Conservation (phyloP, 2,797 vertebrate genomes). For the Phataginus tricuspis region DNA sequence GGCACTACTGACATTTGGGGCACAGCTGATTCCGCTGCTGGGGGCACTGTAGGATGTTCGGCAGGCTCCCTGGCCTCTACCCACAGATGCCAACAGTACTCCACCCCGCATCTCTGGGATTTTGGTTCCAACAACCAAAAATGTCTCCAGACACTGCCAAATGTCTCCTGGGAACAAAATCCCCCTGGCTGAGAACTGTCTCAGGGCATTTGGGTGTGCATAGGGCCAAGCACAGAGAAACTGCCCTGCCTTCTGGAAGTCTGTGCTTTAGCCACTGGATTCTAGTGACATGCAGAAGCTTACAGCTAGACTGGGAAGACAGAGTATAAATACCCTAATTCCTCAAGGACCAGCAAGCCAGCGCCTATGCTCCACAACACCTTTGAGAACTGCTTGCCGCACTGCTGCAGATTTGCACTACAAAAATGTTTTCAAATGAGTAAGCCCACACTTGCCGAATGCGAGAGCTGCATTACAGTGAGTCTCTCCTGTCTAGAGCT, state of each 20-base stretch:
- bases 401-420: not conserved
- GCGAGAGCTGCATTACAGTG: not conserved
- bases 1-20: not conserved
- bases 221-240: not conserved
- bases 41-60: not conserved
- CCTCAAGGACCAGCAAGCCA: not conserved
- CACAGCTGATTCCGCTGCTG: not conserved
- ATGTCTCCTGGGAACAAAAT: not conserved
- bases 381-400: not conserved
- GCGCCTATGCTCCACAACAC: not conserved
- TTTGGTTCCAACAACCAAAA: not conserved
- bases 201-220: not conserved
- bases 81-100: not conserved
- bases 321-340: not conserved
- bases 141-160: not conserved
- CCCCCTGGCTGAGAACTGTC: not conserved
- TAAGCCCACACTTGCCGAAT: rapidly evolving
- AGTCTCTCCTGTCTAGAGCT: not conserved
- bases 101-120: not conserved
- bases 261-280: not conserved
- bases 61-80: not conserved
- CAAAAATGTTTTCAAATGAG: not conserved
- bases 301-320: not conserved
- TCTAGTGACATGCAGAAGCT: not conserved
- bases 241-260: not conserved